These are phyloP conservation scores for Zeuzera pyrina DNA, from an alignment of 2,888 invertebrate species.

Conservation along the genomic window DNA sequence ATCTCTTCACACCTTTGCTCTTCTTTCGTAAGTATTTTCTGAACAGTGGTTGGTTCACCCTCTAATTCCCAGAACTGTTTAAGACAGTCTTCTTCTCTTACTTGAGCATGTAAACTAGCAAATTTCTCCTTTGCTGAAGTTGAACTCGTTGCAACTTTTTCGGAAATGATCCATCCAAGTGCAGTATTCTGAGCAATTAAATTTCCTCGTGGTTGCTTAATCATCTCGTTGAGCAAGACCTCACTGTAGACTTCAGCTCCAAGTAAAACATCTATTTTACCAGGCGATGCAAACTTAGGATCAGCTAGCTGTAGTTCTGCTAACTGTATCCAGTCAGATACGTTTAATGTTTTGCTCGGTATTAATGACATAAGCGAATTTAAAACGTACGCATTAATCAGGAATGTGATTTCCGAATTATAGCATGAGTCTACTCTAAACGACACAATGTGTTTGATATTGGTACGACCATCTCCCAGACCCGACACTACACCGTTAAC, in stretches of 20 bases:
- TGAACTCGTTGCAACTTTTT: constrained; percentile 2
- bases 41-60: constrained; percentile 3
- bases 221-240: constrained; percentile 10
- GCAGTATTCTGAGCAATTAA: constrained; percentile 11
- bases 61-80: constrained; percentile 12
- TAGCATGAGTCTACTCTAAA: constrained; percentile 10
- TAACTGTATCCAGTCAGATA: constrained; percentile 13
- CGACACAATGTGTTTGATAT: constrained; percentile 11
- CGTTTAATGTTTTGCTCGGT: constrained; percentile 5
- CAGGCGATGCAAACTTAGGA: constrained; percentile 11
- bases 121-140: constrained; percentile 1
- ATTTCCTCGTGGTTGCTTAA: constrained; percentile 8
- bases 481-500: constrained; percentile 9
- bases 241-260: constrained; percentile 14
- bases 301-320: constrained; percentile 13
- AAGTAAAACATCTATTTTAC: constrained; percentile 14
- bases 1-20: constrained; percentile 9
- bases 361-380: constrained; percentile 7
- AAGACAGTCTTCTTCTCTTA: constrained; percentile 15
- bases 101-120: constrained; percentile 12
- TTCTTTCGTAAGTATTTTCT: constrained; percentile 4
- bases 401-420: constrained; percentile 11
- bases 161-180: constrained; percentile 19
- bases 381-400: constrained; percentile 16
- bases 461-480: constrained; percentile 11